Evolutionary conservation across 2,888 invertebrate genomes (phyloP), one percentile per base, ranked within the genome.

Genomic region (Odontothrips loti): DNA sequence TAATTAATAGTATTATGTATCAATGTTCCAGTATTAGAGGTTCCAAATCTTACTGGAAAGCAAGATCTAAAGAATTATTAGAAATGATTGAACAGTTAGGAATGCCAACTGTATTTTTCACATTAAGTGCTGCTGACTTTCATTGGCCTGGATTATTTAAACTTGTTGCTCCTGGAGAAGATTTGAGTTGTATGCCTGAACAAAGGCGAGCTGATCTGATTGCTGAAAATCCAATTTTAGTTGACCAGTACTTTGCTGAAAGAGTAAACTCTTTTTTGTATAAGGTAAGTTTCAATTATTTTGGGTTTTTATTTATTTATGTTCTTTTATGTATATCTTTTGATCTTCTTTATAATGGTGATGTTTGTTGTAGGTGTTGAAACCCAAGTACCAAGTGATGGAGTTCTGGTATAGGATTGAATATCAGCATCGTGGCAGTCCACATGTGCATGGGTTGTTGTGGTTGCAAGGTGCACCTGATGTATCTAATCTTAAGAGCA

Each of bases 401-500:
- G 82, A 82, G 47, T 82, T 51, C n/a, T 82, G 82, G 82, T 82
- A 82, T 34, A 47, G 82, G 29, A 78, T 80, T 47, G 82, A 82
- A 34, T 80, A 34, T 43, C 82, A 84, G 78, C 82, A 83, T n/a
- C 15, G 63, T 23, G 84, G 84, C 58, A 78, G 80, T 23, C 82
- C 82, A 43, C 84, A 84, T 58, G 47, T 82, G 3, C 84, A 84
- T 78, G 81, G 81, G 1, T 34, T 84, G 1, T 63, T 84, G 15
- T 84, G 84, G 84, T 47, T 84, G 1, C n/a, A 83, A 34, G 82
- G 79, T 11, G 82, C 82, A 11, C 83, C 84, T 20, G 81, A 82
- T n/a, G n/a, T 79, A 51, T 79, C 15, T 23, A n/a, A 10, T 80
- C 58, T 34, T 4, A 82, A 12, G 47, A 81, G 47, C 12, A 11